phyloP scores from a whole-genome alignment of 2,888 invertebrate genomes.

The Acleris sparsana region DNA sequence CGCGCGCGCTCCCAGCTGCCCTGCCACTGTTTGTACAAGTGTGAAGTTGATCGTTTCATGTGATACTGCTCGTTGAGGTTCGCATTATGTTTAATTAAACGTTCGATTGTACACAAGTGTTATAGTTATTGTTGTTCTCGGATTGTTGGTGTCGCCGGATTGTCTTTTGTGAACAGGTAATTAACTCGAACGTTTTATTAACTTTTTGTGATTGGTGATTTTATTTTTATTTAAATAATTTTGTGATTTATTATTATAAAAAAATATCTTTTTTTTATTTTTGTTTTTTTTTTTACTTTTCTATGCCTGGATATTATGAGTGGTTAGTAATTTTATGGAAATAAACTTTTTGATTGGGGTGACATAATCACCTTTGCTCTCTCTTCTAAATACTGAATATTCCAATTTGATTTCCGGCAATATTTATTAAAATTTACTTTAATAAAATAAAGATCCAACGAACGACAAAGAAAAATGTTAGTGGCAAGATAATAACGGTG shows the following conservation, averaged over 20 bases:
- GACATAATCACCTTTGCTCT: conserved; percentile 40
- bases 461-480: background rate
- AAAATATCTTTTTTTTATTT: background rate
- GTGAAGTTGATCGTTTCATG: conserved; percentile 82
- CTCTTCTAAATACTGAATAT: conserved; percentile 18
- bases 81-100: conserved; percentile 79
- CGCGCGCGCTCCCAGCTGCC: conserved; percentile 44
- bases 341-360: conserved; percentile 43
- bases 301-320: background rate
- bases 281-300: background rate
- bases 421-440: background rate
- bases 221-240: conserved; percentile 18
- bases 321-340: conserved; percentile 38
- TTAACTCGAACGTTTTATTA: conserved; percentile 23
- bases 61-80: conserved; percentile 74
- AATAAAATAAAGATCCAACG: background rate
- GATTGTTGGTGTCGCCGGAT: conserved; percentile 47
- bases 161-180: conserved; percentile 45
- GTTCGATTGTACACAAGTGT: conserved; percentile 70
- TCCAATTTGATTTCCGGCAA: background rate
- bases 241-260: background rate
- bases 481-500: background rate
- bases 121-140: conserved; percentile 57
- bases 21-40: conserved; percentile 79
- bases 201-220: conserved; percentile 13